Evolutionary conservation across 2,113 vertebrate genomes (phyloP).

Genomic region (Psettodes erumei): DNA sequence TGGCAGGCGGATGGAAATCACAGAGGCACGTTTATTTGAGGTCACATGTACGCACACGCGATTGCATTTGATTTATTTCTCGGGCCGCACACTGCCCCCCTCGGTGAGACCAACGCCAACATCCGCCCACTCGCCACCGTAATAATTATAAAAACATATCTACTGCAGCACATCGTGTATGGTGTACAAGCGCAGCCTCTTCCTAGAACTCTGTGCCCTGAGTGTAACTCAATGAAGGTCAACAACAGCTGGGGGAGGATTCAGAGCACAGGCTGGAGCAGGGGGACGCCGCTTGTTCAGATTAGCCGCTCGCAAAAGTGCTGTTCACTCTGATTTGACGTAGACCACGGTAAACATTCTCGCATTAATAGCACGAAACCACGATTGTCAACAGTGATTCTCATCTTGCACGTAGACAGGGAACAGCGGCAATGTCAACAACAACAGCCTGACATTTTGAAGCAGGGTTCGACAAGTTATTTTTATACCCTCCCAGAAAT

Average conservation of each 20-base stretch:
- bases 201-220: conserved; percentile 33
- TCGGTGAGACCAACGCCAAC: background rate
- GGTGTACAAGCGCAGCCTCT: conserved; percentile 1
- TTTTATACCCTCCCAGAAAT: background rate
- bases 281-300: background rate
- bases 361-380: no score
- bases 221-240: conserved; percentile 18
- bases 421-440: background rate
- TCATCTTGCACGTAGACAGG: no score
- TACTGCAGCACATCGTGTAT: background rate
- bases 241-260: conserved; percentile 45
- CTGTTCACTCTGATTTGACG: background rate
- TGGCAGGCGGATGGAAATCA: no score
- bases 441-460: background rate
- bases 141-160: background rate
- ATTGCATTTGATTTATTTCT: background rate
- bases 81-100: background rate
- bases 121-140: background rate
- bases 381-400: no score
- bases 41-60: background rate
- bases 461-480: background rate
- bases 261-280: background rate
- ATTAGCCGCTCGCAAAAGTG: background rate
- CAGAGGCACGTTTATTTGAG: background rate
- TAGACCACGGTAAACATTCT: no score